Evolutionary conservation across 2,888 invertebrate species (phyloP), one percentile per base, ranked within the genome.

Genomic region (Isoperla grammatica): DNA sequence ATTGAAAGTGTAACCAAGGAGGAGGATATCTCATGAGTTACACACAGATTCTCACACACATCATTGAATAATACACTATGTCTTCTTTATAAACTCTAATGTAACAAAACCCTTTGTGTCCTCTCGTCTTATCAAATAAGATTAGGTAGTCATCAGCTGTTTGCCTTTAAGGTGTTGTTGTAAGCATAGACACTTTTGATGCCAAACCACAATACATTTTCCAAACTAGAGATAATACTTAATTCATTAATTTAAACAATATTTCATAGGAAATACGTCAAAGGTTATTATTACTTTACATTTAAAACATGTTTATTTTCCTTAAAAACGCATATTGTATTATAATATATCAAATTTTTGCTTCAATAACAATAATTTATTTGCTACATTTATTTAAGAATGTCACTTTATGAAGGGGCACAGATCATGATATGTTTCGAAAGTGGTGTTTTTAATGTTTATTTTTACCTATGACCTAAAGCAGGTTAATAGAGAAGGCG

Each of bases 391-490:
- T 29, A 74, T 77, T 78, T 77, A 78, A 70, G 77, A 76, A 76
- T 75, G 76, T 77, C 77, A 77, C 76, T 78, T 77, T 82, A 81
- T 82, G 54, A 83, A 82, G 84, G 85, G 85, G 85, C 85, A 85
- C 85, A 84, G 82, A 82, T 81, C 83, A 78, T 85, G 85, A 85
- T 85, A 85, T 85, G 85, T 85, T 84, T 85, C 82, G 65, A 64
- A 61, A 64, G 64, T 63, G 62, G 60, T 62, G 63, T 62, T 63
- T 79, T 81, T 39, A 82, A 83, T 83, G 81, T 81, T 79, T 79
- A 61, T 62, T 64, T 66, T 72, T 73, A 72, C 73, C 73, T 74
- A 74, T 74, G 73, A 73, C 72, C 76, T 77, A 77, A 76, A 76
- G 62, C 61, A 64, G 62, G 62, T 61, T 60, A 60, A 46, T 60